phyloP scores from a whole-genome alignment of 2,797 vertebrate species.

The Setipinna tenuifilis region DNA sequence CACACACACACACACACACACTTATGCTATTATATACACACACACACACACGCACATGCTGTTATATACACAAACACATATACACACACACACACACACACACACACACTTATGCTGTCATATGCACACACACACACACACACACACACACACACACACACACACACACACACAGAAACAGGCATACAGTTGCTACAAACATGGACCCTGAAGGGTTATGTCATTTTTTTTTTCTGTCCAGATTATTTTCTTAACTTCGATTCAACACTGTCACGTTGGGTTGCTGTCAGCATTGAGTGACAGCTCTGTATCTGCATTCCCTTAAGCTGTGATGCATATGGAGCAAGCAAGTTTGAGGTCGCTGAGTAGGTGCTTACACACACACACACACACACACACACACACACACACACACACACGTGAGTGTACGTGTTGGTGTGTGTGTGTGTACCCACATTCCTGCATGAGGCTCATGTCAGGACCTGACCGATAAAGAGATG shows the following conservation, averaged over 20 bases:
- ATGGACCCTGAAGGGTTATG: too few species aligned
- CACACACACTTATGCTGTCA: too few species aligned
- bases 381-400: constrained; percentile 29
- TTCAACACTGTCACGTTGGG: background rate
- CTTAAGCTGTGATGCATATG: background rate
- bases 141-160: too few species aligned
- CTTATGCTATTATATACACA: background rate
- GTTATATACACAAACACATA: too few species aligned
- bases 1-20: constrained; percentile 32
- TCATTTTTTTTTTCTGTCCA: background rate
- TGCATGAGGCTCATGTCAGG: background rate
- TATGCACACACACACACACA: too few species aligned
- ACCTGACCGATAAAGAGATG: background rate
- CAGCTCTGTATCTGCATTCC: background rate
- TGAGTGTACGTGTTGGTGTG: background rate
- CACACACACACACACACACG: constrained; percentile 10
- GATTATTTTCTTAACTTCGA: background rate
- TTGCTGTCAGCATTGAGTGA: background rate
- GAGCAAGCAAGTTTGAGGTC: background rate
- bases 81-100: too few species aligned
- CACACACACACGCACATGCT: too few species aligned
- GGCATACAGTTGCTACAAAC: too few species aligned
- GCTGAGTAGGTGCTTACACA: too few species aligned
- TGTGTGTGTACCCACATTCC: background rate
- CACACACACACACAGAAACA: too few species aligned